phyloP scores from a whole-genome alignment of 2,113 vertebrate genomes.

The Puffinus mauretanicus region DNA sequence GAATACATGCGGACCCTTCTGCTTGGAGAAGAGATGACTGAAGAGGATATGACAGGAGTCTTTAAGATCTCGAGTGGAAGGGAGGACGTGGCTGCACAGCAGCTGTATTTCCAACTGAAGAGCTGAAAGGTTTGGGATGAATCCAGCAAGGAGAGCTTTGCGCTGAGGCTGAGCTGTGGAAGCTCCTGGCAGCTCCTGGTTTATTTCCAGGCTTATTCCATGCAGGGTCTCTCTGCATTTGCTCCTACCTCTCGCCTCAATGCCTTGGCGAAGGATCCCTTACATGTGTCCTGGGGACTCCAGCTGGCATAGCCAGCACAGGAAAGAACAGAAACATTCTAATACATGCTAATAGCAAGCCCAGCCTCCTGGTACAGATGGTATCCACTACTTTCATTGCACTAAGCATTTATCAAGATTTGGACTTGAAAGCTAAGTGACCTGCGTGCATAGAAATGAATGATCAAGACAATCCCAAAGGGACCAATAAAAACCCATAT shows the following conservation, averaged over 20 bases:
- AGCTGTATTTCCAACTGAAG: neutral
- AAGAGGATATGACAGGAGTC: neutral
- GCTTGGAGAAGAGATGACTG: neutral
- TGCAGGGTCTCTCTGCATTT: neutral
- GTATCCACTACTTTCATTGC: neutral
- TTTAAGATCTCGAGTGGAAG: neutral
- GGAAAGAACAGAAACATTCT: neutral
- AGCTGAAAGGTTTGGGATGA: neutral
- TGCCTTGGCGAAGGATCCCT: neutral
- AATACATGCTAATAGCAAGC: neutral
- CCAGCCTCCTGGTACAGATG: neutral
- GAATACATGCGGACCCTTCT: neutral
- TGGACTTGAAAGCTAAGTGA: neutral
- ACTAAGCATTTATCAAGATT: neutral
- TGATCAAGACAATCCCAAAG: neutral
- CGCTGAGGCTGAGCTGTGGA: neutral
- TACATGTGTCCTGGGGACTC: accelerated
- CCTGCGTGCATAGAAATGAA: neutral
- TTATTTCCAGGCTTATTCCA: neutral
- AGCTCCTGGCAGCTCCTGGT: neutral
- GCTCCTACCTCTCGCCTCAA: neutral
- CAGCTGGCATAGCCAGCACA: neutral
- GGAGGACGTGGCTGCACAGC: neutral
- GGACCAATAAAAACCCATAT: neutral
- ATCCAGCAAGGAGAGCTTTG: neutral